phyloP scores from a whole-genome alignment of 1,140 invertebrate genomes.

The Lordiphosa stackelbergi region DNA sequence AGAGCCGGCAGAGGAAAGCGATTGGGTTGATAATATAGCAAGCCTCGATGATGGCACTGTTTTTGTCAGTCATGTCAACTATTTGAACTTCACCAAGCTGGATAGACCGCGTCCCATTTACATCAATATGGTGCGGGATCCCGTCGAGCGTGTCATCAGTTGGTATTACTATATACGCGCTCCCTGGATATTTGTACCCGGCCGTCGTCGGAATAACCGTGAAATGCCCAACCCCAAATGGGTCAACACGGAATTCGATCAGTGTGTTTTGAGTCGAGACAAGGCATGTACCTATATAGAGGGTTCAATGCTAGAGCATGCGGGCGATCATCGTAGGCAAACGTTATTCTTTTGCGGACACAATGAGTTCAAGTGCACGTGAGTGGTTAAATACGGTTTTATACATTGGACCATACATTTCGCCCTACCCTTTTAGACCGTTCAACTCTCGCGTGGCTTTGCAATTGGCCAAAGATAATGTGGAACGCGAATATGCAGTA shows the following conservation, averaged over 20 bases:
- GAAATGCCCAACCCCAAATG: slow-evolving; percentile 89
- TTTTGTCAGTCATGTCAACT: slow-evolving; percentile 70
- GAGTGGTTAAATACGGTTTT: slow-evolving; percentile 35
- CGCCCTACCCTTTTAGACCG: slow-evolving; percentile 80
- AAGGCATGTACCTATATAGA: slow-evolving; percentile 88
- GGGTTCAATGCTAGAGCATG: slow-evolving; percentile 88
- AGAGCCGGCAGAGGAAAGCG: slow-evolving; percentile 40
- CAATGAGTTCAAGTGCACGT: slow-evolving; percentile 78
- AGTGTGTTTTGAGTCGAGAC: slow-evolving; percentile 88
- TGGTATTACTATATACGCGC: slow-evolving; percentile 90
- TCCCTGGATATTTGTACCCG: slow-evolving; percentile 82
- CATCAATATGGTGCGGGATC: slow-evolving; percentile 92
- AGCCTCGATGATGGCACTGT: slow-evolving; percentile 58
- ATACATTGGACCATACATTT: not conserved
- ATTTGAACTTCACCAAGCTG: slow-evolving; percentile 82
- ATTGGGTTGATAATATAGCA: slow-evolving; percentile 62
- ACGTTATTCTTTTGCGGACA: slow-evolving; percentile 93
- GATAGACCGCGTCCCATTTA: slow-evolving; percentile 89
- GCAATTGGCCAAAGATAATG: slow-evolving; percentile 88
- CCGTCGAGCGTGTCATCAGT: slow-evolving; percentile 91
- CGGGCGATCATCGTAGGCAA: slow-evolving; percentile 85
- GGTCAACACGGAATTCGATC: slow-evolving; percentile 87
- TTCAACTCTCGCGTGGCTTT: slow-evolving; percentile 89
- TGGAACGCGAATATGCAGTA: slow-evolving; percentile 90
- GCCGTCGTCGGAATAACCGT: slow-evolving; percentile 81